phyloP scores from a whole-genome alignment of 2,888 invertebrate species.

The Hypolimnas misippus region DNA sequence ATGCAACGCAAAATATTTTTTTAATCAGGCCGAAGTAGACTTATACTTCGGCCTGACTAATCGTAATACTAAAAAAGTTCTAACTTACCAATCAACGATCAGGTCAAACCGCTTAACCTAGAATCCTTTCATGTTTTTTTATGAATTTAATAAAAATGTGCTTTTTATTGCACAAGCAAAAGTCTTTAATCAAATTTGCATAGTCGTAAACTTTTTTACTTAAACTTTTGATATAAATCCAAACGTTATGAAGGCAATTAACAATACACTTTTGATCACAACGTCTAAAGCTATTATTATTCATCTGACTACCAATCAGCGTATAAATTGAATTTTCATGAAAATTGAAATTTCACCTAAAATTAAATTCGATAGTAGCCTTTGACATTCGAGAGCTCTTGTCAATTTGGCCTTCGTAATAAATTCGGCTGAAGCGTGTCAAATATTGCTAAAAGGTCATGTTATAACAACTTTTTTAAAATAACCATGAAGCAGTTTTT shows the following conservation, averaged over 20 bases:
- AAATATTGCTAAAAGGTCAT: constrained; percentile 1
- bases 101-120: not conserved
- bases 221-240: not conserved
- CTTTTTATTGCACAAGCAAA: no score
- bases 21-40: no score
- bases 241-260: not conserved
- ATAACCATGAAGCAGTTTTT: not conserved
- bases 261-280: not conserved
- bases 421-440: constrained; percentile 10
- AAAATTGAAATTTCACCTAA: constrained; percentile 11
- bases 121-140: not conserved
- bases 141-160: not conserved
- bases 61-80: not conserved
- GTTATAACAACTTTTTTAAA: not conserved
- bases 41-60: not conserved
- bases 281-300: not conserved
- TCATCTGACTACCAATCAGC: constrained; percentile 1
- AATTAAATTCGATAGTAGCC: constrained; percentile 26
- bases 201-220: no score
- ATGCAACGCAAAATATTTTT: no score
- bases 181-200: no score
- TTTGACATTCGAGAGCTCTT: constrained; percentile 19
- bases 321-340: constrained; percentile 9
- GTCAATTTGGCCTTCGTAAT: constrained; percentile 20
- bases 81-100: not conserved